Evolutionary conservation across 2,797 vertebrate species (phyloP).

Genomic region (Caiman crocodilus): DNA sequence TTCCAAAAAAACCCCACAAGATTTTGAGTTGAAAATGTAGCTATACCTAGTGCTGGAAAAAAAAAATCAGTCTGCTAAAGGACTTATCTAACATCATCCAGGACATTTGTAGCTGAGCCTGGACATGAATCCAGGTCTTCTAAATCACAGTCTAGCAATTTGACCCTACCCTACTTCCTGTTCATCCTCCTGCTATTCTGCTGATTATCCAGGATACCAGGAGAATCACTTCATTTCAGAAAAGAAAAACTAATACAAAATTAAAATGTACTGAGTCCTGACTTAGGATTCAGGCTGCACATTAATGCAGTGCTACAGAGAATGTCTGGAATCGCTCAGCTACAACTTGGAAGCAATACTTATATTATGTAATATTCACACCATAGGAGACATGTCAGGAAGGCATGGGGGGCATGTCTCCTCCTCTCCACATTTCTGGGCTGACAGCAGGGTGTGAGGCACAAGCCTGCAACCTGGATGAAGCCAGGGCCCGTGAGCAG

Average conservation of each 20-base stretch:
- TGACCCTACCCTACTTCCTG: neutral
- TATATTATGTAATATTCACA: no score
- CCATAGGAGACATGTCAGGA: no score
- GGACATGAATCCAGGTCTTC: neutral
- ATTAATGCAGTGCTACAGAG: conserved; percentile 48
- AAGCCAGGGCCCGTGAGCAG: no score
- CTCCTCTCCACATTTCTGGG: no score
- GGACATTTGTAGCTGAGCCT: neutral
- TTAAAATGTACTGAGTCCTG: conserved; percentile 57
- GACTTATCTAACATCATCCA: neutral
- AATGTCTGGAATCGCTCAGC: conserved; percentile 38
- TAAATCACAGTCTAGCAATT: neutral
- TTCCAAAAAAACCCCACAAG: no score
- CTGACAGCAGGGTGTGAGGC: no score
- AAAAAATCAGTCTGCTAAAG: neutral
- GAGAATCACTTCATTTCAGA: neutral
- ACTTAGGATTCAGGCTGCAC: conserved; percentile 56
- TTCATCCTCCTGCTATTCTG: neutral
- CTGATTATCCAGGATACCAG: conserved; percentile 25
- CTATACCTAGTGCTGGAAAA: no score
- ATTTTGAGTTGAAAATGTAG: no score
- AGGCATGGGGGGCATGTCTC: no score
- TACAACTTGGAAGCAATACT: conserved; percentile 41
- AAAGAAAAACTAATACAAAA: conserved; percentile 46
- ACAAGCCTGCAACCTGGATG: no score